These are phyloP conservation scores for Rhinella marina DNA, from an alignment of 2,797 vertebrate species.

Conservation along the genomic window DNA sequence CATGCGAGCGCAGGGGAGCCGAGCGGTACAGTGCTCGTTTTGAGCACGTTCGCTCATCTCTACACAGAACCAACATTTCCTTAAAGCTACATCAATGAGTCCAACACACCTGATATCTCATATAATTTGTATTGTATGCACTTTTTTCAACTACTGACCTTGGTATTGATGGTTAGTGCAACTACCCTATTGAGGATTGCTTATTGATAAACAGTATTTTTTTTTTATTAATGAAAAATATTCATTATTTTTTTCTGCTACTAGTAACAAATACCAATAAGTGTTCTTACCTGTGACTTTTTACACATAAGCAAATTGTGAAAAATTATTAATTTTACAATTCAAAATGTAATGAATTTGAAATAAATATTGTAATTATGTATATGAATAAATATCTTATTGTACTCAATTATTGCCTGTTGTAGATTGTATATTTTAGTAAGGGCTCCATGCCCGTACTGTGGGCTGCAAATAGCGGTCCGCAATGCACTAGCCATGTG, in stretches of 20 bases:
- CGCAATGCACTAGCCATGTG: no score
- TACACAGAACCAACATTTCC: no score
- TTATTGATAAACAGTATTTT: background rate
- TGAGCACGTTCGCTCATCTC: no score
- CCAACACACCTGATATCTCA: background rate
- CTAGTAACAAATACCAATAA: background rate
- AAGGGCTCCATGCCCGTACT: background rate
- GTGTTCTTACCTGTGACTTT: background rate
- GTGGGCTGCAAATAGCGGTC: no score
- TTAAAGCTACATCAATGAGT: no score
- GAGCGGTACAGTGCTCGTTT: no score
- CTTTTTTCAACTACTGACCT: background rate
- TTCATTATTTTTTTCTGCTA: background rate
- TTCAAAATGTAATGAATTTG: background rate
- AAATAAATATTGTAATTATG: background rate
- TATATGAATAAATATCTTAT: background rate
- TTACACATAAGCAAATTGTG: background rate
- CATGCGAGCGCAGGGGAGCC: no score
- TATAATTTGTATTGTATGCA: background rate
- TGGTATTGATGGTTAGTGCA: background rate
- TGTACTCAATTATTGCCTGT: background rate
- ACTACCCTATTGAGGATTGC: background rate
- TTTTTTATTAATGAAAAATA: background rate
- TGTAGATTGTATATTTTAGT: background rate
- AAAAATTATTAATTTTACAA: background rate